Evolutionary conservation across 23 tunicate genomes (phyloP), one percentile per base, ranked within the genome.

Genomic region (Phallusia fumigata): DNA sequence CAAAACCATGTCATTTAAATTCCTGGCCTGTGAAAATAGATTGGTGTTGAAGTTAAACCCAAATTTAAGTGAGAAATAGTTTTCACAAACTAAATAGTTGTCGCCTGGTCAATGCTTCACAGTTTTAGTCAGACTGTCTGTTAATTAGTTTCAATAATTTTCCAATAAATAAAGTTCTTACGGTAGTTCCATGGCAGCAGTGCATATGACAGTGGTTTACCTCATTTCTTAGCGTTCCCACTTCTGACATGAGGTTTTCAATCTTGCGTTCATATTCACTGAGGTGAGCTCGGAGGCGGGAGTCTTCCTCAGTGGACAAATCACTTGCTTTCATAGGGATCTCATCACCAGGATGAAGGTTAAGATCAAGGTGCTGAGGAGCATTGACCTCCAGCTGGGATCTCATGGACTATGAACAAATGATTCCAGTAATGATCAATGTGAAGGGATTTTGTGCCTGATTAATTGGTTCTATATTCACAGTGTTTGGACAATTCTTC

Each of bases 181-280:
- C n/a, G n/a, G n/a, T n/a, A n/a, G n/a, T n/a, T 10, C 47, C 10
- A 40, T 10, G 47, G 47, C 5, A 40, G 10, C 10, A 40, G 10
- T 40, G 13, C 69, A 58, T 58, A 6, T 58, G 69, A 6, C 3
- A 16, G 8, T 21, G 18, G 19, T 16, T 21, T 11, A 90, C 95
- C 80, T 92, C 97, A 83, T 92, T 92, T 80, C 76, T 87, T 65
- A 92, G 75, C 8, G 97, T 83, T 64, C 97, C 97, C 49, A 93
- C 97, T 81, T 93, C 97, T 12, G 85, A 75, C 97, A 93, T 93
- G n/a, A 93, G 76, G 24, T 51, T 82, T 76, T 93, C 97, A 81
- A 93, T 93, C 65, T 88, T 88, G 65, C 81, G 81, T 65, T 93
- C 97, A 64, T 93, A 93, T 19, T 93, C 90, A 31, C 35, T 79